These are phyloP conservation scores for Drosophila neocordata DNA, from an alignment of 1,140 invertebrate genomes.

Conservation along the genomic window DNA sequence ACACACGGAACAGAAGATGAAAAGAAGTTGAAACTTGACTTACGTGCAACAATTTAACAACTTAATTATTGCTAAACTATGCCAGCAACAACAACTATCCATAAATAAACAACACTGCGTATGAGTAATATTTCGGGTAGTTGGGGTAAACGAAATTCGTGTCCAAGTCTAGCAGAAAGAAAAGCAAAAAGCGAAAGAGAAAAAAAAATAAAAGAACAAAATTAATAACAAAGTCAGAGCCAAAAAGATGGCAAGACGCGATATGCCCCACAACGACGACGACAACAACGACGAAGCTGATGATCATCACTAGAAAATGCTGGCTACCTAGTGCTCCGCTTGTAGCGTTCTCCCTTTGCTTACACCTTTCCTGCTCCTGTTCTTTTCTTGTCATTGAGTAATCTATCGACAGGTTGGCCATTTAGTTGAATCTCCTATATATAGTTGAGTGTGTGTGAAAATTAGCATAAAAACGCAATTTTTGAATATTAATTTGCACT, in stretches of 20 bases:
- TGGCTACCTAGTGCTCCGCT: conserved; percentile 16
- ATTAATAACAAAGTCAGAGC: conserved; percentile 57
- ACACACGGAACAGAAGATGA: conserved; percentile 21
- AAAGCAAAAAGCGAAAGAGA: conserved; percentile 24
- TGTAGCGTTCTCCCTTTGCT: neutral
- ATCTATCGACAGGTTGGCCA: conserved; percentile 80
- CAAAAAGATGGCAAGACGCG: conserved; percentile 71
- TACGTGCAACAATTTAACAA: conserved; percentile 82
- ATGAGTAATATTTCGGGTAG: conserved; percentile 66
- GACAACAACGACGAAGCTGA: conserved; percentile 3
- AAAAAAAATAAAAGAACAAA: conserved; percentile 40
- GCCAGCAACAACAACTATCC: conserved; percentile 54
- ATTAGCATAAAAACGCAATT: conserved; percentile 83
- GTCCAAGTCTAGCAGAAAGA: conserved; percentile 31
- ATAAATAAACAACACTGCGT: conserved; percentile 79
- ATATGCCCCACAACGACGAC: conserved; percentile 60
- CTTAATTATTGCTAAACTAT: conserved; percentile 83
- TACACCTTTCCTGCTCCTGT: conserved; percentile 23
- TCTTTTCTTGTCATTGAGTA: conserved; percentile 78
- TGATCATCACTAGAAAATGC: neutral
- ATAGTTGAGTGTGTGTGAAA: conserved; percentile 52
- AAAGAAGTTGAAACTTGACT: conserved; percentile 55
- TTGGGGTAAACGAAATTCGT: conserved; percentile 47
- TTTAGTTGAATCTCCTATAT: conserved; percentile 32
- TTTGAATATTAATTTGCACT: conserved; percentile 81